These are phyloP conservation scores for Tipula helvola DNA, from an alignment of 2,888 invertebrate species.

Conservation along the genomic window DNA sequence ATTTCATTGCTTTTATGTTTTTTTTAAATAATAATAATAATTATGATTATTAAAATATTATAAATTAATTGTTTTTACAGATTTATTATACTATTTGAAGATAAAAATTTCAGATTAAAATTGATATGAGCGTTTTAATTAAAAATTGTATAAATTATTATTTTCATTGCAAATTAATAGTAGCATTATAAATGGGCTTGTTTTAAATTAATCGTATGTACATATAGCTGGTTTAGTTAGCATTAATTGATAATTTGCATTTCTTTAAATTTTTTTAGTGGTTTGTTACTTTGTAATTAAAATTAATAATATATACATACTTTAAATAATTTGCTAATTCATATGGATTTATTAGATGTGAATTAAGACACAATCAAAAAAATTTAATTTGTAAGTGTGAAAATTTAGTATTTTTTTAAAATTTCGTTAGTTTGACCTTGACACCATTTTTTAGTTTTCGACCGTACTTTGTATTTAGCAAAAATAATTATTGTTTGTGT, in stretches of 20 bases:
- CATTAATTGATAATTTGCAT: too few species aligned
- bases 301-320: not conserved
- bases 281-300: not conserved
- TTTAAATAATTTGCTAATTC: too few species aligned
- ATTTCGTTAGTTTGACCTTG: not conserved
- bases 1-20: not conserved
- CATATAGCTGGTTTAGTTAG: too few species aligned
- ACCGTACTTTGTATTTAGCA: not conserved
- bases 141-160: not conserved
- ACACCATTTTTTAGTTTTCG: not conserved
- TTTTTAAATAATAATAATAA: not conserved
- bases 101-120: not conserved
- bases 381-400: not conserved
- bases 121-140: not conserved
- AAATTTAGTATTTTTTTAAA: not conserved
- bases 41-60: not conserved
- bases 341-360: not conserved
- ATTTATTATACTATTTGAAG: not conserved
- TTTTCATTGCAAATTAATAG: not conserved
- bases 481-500: not conserved
- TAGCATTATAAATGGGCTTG: not conserved
- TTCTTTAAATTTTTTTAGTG: too few species aligned
- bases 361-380: not conserved
- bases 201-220: not conserved
- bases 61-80: not conserved